Percentiles rank a stretch among this genome's conserved stretches.
These are phyloP conservation scores for Carlito syrichta DNA, from an alignment of 2,113 vertebrate genomes.

Conservation along the genomic window DNA sequence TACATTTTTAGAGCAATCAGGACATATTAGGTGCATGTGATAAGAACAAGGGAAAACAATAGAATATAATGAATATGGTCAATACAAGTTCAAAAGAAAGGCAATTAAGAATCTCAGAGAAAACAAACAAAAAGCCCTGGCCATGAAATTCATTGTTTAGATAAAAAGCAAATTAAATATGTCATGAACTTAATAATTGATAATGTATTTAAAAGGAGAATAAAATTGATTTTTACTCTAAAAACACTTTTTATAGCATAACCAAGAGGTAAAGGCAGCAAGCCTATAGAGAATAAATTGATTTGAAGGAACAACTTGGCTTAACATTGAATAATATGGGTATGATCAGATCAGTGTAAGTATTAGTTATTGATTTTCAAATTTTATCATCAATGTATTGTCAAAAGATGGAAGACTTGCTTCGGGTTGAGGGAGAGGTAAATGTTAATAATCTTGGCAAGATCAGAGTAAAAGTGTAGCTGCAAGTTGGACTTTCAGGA, in stretches of 20 bases:
- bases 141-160: neutral
- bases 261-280: neutral
- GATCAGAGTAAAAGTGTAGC: neutral
- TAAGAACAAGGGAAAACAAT: neutral
- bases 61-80: neutral
- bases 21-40: neutral
- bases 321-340: neutral
- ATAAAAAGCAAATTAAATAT: slow-evolving; percentile 36
- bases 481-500: neutral
- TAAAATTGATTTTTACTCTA: neutral
- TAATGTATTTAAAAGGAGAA: neutral
- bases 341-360: neutral
- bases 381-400: neutral
- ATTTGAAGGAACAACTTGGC: neutral
- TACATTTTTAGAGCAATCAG: neutral
- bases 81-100: neutral
- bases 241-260: neutral
- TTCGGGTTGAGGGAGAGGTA: neutral
- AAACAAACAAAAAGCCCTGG: slow-evolving; percentile 12
- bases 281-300: neutral
- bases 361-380: neutral
- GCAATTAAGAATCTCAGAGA: neutral
- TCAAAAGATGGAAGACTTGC: neutral
- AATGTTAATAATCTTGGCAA: neutral
- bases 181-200: slow-evolving; percentile 28